Base-by-base conservation (phyloP, 2,113 vertebrate species). In the Proteles cristata region DNA sequence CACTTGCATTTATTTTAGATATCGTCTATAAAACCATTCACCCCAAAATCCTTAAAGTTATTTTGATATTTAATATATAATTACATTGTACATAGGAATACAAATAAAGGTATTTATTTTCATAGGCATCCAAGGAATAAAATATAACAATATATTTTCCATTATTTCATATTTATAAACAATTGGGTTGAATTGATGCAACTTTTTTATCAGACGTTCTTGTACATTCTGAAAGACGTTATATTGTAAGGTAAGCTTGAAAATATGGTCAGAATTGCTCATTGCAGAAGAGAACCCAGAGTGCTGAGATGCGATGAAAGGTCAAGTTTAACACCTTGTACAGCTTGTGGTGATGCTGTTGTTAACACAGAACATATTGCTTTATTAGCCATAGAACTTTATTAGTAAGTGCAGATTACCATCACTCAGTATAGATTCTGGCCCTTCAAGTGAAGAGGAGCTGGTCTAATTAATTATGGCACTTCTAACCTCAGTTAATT, bases 401-500 rank as follows among this genome's bases (percentile, higher is more conserved):
- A 97, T 97, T 93, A 92, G 80, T 93, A 79, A 74, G 71, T 95
- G 85, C 50, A 96, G 91, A 92, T 98, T 94, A 97, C 81, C 69
- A 73, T 97, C 88, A 82, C 61, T 98, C 76, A 35, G 87, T 90
- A 79, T 87, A 80, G 93, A 88, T 92, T 85, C 96, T 26, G 14
- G 50, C 76, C 86, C 90, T 97, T 97, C 85, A 79, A 92, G 86
- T 98, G 96, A 98, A 88, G 93, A 93, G 94, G 45, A 92, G 88
- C 89, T 95, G 63, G 48, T 86, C 96, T 98, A 97, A 98, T 98
- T 98, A 97, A 97, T 97, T 92, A 96, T 98, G 97, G 65, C 97
- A 98, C 97, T 98, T 98, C 96, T 97, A 98, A 98, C 94, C 97
- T 97, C 96, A 94, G 88, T 97, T 98, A 97, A 97, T 98, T 97